phyloP scores from a whole-genome alignment of 2,888 invertebrate species.

The Dryomyza anilis region DNA sequence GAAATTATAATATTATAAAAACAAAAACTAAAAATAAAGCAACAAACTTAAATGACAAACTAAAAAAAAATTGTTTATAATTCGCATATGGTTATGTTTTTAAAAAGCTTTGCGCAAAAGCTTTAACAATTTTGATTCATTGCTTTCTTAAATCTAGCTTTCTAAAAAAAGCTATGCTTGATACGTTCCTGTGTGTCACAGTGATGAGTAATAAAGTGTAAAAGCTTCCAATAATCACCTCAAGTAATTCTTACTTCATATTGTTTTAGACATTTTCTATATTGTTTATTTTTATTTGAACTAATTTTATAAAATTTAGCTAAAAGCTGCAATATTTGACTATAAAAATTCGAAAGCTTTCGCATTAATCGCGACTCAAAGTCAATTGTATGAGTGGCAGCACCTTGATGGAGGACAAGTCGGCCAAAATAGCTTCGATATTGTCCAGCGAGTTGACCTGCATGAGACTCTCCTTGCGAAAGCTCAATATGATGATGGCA shows the following conservation, averaged over 20 bases:
- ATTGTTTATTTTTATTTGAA: background rate
- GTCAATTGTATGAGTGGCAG: conserved; percentile 83
- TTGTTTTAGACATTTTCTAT: background rate
- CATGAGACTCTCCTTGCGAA: conserved; percentile 84
- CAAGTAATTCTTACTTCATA: no score
- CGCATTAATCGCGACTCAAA: conserved; percentile 68
- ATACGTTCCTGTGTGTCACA: no score
- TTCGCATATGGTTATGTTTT: no score
- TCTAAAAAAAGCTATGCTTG: background rate
- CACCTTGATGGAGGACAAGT: conserved; percentile 84
- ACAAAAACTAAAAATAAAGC: background rate
- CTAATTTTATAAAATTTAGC: background rate
- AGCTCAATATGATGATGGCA: conserved; percentile 82
- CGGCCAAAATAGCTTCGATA: conserved; percentile 85
- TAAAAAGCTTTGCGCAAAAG: no score
- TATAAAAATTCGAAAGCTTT: conserved; percentile 18
- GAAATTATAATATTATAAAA: background rate
- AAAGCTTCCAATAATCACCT: no score
- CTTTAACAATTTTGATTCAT: background rate
- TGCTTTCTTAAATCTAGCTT: background rate
- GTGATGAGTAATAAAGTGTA: no score
- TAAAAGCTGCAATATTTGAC: background rate
- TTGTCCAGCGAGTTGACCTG: conserved; percentile 75
- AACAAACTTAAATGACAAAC: background rate
- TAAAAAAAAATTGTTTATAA: background rate